Evolutionary conservation across 2,113 vertebrate species (phyloP).

Genomic region (cat (Felis catus)): DNA sequence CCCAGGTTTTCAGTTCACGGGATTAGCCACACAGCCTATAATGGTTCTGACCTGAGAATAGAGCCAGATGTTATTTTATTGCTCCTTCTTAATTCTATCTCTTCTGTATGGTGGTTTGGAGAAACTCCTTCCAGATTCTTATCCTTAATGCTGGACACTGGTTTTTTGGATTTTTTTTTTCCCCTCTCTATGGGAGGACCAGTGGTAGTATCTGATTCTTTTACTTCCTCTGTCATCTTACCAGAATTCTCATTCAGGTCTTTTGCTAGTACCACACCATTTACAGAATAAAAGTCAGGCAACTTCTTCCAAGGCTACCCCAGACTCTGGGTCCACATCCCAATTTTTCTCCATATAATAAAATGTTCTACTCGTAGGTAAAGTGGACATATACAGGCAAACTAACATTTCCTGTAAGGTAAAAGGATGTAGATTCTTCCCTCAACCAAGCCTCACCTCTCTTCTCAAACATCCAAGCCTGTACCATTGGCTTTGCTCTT

Average conservation of each 20-base stretch:
- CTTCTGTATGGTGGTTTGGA: neutral
- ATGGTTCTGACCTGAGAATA: neutral
- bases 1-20: neutral
- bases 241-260: neutral
- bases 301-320: neutral
- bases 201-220: neutral
- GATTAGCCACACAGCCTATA: neutral
- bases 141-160: neutral
- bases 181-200: neutral
- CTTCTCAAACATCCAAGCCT: neutral
- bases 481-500: neutral
- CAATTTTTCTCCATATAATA: neutral
- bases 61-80: neutral
- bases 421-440: neutral
- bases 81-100: neutral
- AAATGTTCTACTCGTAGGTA: neutral
- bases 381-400: neutral
- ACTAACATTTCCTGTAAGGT: neutral
- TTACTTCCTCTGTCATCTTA: neutral
- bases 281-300: neutral
- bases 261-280: neutral
- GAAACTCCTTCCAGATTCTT: constrained; percentile 4
- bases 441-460: neutral
- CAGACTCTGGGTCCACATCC: neutral
- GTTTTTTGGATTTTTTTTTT: neutral